Percentiles rank a stretch among this genome's conserved stretches.
Evolutionary conservation across 2,888 invertebrate species (phyloP).

Genomic region (Hypselothyrea guttata): DNA sequence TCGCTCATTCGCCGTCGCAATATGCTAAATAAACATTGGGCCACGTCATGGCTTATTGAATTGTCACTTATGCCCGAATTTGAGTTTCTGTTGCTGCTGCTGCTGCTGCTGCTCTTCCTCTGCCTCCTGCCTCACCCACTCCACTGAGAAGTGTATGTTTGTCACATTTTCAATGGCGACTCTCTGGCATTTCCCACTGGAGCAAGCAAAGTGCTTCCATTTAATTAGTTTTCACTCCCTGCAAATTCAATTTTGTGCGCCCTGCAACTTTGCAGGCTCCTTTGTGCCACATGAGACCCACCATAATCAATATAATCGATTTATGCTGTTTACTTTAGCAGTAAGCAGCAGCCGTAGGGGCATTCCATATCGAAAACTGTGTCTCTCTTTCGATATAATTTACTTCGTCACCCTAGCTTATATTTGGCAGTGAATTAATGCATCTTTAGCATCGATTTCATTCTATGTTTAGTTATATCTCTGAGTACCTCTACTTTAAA

Average conservation of each 20-base stretch:
- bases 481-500: too few species aligned
- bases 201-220: slow-evolving; percentile 62
- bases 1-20: slow-evolving; percentile 75
- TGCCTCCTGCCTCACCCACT: slow-evolving; percentile 3
- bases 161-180: slow-evolving; percentile 65
- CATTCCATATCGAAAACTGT: slow-evolving; percentile 8
- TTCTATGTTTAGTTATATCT: too few species aligned
- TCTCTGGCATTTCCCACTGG: slow-evolving; percentile 47
- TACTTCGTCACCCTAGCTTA: too few species aligned
- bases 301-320: slow-evolving; percentile 70
- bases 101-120: slow-evolving; percentile 19
- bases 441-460: too few species aligned
- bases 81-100: slow-evolving; percentile 59
- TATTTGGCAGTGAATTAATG: too few species aligned
- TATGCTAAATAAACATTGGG: slow-evolving; percentile 80
- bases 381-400: too few species aligned
- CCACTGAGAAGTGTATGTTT: slow-evolving; percentile 28
- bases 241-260: slow-evolving; percentile 55
- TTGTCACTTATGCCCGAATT: slow-evolving; percentile 80
- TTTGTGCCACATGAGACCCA: slow-evolving; percentile 17
- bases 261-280: slow-evolving; percentile 47
- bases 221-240: slow-evolving; percentile 67
- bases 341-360: background rate
- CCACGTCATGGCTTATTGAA: slow-evolving; percentile 81
- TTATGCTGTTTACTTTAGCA: slow-evolving; percentile 59